Evolutionary conservation across 2,113 vertebrate species (phyloP).

Genomic region (Clarias macrocephalus): DNA sequence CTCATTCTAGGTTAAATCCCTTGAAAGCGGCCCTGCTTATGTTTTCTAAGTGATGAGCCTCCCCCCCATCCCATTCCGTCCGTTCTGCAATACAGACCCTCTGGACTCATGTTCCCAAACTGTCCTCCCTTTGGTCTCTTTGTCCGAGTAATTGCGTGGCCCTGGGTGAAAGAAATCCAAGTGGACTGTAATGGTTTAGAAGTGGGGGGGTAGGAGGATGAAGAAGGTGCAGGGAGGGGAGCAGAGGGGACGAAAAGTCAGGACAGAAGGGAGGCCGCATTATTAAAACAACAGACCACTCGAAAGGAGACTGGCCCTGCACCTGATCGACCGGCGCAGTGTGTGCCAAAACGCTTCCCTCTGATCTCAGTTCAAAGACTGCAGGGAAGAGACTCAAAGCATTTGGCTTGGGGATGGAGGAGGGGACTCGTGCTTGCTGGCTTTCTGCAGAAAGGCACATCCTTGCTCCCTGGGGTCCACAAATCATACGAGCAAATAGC

Average conservation of each 20-base stretch:
- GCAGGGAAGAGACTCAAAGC: slow-evolving; percentile 74
- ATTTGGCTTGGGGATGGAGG: slow-evolving; percentile 58
- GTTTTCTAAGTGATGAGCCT: slow-evolving; percentile 15
- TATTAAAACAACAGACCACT: slow-evolving; percentile 67
- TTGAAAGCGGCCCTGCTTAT: slow-evolving; percentile 23
- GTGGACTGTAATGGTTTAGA: slow-evolving; percentile 50
- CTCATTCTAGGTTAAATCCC: slow-evolving; percentile 18
- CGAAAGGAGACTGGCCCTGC: slow-evolving; percentile 60
- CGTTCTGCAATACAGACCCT: not conserved
- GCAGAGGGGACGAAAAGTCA: slow-evolving; percentile 30
- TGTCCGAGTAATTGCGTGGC: slow-evolving; percentile 47
- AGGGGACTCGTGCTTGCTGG: slow-evolving; percentile 58
- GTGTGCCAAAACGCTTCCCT: slow-evolving; percentile 69
- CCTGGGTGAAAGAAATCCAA: slow-evolving; percentile 46
- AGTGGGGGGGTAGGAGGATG: slow-evolving; percentile 23
- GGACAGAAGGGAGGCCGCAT: slow-evolving; percentile 36
- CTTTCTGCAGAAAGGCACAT: slow-evolving; percentile 62
- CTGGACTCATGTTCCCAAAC: slow-evolving; percentile 46
- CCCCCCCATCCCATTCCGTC: not conserved
- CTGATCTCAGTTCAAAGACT: slow-evolving; percentile 80
- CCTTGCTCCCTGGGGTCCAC: slow-evolving; percentile 65
- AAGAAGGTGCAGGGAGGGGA: slow-evolving; percentile 30
- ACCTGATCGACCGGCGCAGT: slow-evolving; percentile 67
- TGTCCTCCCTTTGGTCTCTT: slow-evolving; percentile 51
- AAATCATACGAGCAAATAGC: slow-evolving; percentile 70